phyloP scores from a whole-genome alignment of 2,797 vertebrate genomes.

The Neosalanx taihuensis region DNA sequence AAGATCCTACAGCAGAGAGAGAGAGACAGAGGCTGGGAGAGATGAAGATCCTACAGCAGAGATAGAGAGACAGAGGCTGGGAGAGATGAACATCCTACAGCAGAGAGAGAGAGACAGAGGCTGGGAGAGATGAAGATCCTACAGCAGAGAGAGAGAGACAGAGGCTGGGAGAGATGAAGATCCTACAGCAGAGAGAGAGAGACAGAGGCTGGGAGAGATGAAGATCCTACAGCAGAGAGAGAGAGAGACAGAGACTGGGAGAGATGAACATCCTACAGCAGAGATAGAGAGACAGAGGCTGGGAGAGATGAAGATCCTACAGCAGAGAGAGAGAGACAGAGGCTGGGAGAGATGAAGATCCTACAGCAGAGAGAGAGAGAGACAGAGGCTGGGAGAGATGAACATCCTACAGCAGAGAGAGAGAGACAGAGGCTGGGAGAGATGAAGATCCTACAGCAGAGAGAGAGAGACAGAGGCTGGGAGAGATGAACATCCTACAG shows the following conservation, averaged over 20 bases:
- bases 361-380: constrained; percentile 6
- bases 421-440: constrained; percentile 4
- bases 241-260: constrained; percentile 12
- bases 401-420: background rate
- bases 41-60: background rate
- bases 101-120: background rate
- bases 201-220: constrained; percentile 1
- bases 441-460: background rate
- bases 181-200: background rate
- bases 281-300: background rate
- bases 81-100: background rate
- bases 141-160: background rate
- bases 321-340: constrained; percentile 1
- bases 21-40: constrained; percentile 4
- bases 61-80: constrained; percentile 1
- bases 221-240: background rate
- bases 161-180: background rate
- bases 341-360: background rate
- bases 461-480: constrained; percentile 1
- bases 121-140: background rate
- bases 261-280: background rate
- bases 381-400: constrained; percentile 1
- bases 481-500: background rate
- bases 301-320: background rate
- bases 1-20: background rate